Conservation (phyloP, 30 jellyfish, hydroid and myxozoan species). For the Catostylus mosaicus region DNA sequence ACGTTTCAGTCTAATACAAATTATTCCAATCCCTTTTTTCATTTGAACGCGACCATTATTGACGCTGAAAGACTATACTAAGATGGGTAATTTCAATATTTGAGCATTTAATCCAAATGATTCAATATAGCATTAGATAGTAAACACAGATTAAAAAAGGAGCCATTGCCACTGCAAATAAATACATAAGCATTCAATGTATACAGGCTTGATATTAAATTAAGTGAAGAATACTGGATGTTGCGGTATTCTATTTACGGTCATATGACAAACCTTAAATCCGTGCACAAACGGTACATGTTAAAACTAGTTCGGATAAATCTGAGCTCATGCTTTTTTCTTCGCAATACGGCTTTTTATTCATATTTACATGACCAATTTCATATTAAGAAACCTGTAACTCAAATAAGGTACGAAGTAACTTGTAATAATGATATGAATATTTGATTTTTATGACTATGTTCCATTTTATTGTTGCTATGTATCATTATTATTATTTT, state of each 20-base stretch:
- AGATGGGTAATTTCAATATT: background rate
- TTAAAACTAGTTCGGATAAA: no score
- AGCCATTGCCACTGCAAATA: background rate
- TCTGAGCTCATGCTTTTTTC: no score
- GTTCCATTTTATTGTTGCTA: no score
- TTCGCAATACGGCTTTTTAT: no score
- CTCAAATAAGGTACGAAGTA: no score
- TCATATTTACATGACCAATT: no score
- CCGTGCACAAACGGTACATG: no score
- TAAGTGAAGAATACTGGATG: background rate
- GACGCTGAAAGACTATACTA: conserved; percentile 2
- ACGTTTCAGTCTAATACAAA: no score
- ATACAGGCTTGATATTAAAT: background rate
- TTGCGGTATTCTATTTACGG: background rate
- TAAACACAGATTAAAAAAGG: background rate
- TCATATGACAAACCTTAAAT: background rate
- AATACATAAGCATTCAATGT: background rate
- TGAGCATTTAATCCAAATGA: conserved; percentile 6
- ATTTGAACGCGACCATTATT: background rate
- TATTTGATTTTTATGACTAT: no score
- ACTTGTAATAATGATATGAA: no score
- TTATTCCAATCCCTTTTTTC: background rate
- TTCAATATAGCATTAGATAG: background rate
- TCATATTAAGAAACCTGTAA: no score
- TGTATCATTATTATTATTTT: no score